Percentiles rank a stretch among this genome's conserved stretches.
Evolutionary conservation across 1,140 invertebrate species (phyloP).

Genomic region (Diorhabda carinulata): DNA sequence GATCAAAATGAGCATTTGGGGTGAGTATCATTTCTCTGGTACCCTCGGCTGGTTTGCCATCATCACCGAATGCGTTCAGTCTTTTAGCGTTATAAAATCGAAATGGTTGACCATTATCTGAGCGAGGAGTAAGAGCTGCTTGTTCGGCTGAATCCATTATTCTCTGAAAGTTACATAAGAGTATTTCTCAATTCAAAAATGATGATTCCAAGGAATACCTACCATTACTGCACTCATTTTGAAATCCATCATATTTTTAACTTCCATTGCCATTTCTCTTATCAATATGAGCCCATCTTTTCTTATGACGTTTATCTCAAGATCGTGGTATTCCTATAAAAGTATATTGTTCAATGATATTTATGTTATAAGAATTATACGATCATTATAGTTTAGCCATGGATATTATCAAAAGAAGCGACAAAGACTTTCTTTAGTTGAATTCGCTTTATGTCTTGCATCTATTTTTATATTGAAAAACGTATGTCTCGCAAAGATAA

Average conservation of each 20-base stretch:
- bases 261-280: slow-evolving; percentile 76
- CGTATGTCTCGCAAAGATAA: no score
- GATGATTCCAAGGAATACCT: slow-evolving; percentile 41
- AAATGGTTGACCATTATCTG: slow-evolving; percentile 48
- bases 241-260: slow-evolving; percentile 87
- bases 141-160: slow-evolving; percentile 85
- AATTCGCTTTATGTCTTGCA: no score
- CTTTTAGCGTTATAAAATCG: slow-evolving; percentile 68
- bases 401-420: no score
- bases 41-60: slow-evolving; percentile 63
- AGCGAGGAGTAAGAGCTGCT: slow-evolving; percentile 66
- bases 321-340: slow-evolving; percentile 68
- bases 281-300: slow-evolving; percentile 81
- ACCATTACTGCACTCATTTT: slow-evolving; percentile 87
- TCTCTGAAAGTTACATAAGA: slow-evolving; percentile 54
- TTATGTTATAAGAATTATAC: background rate
- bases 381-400: no score
- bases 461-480: no score
- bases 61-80: slow-evolving; percentile 66
- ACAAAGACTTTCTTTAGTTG: no score
- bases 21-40: slow-evolving; percentile 64
- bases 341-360: background rate
- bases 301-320: slow-evolving; percentile 65
- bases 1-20: slow-evolving; percentile 74
- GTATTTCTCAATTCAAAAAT: no score